Percentiles rank a stretch among this genome's conserved stretches.
phyloP scores from a whole-genome alignment of 2,113 vertebrate species.

The Eptesicus fuscus region DNA sequence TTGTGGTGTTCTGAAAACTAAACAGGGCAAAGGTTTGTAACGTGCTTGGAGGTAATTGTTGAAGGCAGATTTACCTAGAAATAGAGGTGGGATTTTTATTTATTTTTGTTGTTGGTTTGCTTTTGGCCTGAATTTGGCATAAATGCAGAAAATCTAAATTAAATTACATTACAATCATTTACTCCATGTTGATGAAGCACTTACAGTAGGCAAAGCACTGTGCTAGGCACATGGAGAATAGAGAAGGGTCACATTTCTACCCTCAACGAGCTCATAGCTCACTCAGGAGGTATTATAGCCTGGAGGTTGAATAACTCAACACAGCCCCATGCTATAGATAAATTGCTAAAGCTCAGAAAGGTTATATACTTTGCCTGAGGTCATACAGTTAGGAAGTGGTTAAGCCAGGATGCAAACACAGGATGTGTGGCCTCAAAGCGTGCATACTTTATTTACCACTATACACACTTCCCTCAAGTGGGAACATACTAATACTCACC shows the following conservation, averaged over 20 bases:
- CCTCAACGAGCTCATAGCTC: background rate
- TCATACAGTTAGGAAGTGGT: background rate
- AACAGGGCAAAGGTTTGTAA: background rate
- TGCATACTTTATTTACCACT: background rate
- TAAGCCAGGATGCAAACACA: background rate
- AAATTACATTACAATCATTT: background rate
- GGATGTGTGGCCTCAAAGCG: background rate
- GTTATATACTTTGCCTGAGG: background rate
- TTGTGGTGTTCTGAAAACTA: constrained; percentile 16
- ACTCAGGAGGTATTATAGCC: background rate
- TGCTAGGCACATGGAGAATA: background rate
- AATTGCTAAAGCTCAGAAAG: background rate
- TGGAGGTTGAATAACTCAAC: background rate
- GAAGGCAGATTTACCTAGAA: background rate
- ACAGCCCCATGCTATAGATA: background rate
- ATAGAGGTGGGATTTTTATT: background rate
- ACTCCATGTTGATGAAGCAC: background rate
- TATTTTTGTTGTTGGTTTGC: background rate
- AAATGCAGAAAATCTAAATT: constrained; percentile 14
- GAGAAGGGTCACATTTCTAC: background rate
- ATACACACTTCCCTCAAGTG: background rate
- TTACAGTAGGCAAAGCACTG: background rate
- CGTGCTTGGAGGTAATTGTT: background rate
- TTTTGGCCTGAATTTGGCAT: background rate
- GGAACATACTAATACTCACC: background rate